Evolutionary conservation across 2,797 vertebrate species (phyloP).

Genomic region (Falco peregrinus): DNA sequence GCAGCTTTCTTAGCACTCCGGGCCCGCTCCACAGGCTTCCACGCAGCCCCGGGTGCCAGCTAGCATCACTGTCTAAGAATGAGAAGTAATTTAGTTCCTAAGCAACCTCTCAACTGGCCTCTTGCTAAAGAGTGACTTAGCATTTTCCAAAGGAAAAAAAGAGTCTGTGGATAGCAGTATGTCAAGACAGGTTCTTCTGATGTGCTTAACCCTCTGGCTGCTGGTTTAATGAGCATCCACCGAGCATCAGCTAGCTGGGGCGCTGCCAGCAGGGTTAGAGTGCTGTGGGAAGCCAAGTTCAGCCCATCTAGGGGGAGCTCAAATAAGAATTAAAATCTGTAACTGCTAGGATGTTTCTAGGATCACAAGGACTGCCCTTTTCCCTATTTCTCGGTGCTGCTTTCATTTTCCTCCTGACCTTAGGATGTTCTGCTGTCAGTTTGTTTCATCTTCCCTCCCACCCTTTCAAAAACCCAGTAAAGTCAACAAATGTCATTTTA

Average conservation of each 20-base stretch:
- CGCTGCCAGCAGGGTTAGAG: neutral
- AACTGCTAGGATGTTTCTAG: neutral
- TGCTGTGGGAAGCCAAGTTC: neutral
- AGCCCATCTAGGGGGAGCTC: neutral
- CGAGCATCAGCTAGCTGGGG: neutral
- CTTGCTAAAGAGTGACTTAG: conserved; percentile 64
- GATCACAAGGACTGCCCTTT: neutral
- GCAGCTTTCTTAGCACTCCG: neutral
- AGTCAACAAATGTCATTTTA: neutral
- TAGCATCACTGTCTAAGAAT: conserved; percentile 68
- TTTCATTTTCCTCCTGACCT: neutral
- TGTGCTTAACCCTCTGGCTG: neutral
- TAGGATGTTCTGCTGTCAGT: neutral
- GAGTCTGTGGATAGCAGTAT: neutral
- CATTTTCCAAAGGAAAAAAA: conserved; percentile 29
- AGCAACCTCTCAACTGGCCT: conserved; percentile 63
- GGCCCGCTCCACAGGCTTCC: neutral
- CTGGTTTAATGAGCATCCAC: neutral
- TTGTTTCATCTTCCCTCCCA: neutral
- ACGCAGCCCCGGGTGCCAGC: neutral
- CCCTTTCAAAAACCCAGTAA: neutral
- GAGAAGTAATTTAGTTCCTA: conserved; percentile 68
- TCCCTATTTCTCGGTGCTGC: neutral
- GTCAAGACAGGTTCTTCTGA: conserved; percentile 12
- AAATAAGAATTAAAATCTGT: neutral